Evolutionary conservation across 2,113 vertebrate species (phyloP).

Genomic region (Lepus timidus): DNA sequence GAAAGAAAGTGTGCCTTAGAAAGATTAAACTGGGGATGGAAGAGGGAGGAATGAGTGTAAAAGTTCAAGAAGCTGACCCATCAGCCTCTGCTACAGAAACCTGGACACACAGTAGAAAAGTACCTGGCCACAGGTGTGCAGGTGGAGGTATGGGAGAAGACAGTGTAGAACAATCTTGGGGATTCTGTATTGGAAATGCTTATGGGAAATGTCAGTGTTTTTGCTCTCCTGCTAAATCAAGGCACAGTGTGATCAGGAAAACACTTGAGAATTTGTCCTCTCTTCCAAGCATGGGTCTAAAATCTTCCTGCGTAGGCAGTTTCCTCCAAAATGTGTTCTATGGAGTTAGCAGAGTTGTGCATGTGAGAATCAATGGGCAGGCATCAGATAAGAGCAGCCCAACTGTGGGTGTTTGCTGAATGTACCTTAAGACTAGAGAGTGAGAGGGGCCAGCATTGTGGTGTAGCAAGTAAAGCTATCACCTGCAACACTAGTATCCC

Average conservation of each 20-base stretch:
- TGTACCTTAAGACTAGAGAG: background rate
- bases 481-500: no score
- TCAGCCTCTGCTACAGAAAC: background rate
- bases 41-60: background rate
- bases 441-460: background rate
- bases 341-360: background rate
- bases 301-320: no score
- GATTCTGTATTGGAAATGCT: background rate
- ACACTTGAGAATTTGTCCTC: background rate
- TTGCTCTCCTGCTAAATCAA: background rate
- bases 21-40: background rate
- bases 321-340: background rate
- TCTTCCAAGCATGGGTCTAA: background rate
- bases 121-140: background rate
- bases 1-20: background rate
- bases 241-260: background rate
- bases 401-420: background rate
- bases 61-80: background rate
- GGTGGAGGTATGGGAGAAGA: background rate
- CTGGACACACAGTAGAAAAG: background rate
- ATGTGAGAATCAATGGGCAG: background rate
- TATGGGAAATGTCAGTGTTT: background rate
- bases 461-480: no score
- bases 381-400: background rate
- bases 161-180: background rate